phyloP scores from a whole-genome alignment of 2,113 vertebrate species.

The Zosterops borbonicus region DNA sequence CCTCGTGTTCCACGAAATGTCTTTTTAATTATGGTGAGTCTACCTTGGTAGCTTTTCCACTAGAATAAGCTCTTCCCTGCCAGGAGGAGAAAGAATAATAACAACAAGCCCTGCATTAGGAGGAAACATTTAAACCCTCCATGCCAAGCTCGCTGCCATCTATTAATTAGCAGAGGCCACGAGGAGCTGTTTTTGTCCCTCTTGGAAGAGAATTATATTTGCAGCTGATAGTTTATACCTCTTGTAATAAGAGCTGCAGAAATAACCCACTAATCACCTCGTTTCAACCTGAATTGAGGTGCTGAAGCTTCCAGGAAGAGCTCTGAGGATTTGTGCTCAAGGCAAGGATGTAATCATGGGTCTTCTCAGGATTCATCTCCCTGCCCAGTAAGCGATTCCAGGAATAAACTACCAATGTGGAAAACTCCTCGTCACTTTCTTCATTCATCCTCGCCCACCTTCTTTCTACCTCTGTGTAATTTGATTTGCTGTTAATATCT shows the following conservation, averaged over 20 bases:
- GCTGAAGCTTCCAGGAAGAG: constrained; percentile 24
- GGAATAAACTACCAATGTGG: neutral
- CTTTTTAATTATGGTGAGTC: constrained; percentile 54
- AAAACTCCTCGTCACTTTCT: neutral
- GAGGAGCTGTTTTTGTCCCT: neutral
- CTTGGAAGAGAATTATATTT: neutral
- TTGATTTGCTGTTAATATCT: neutral
- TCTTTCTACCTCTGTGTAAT: neutral
- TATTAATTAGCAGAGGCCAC: constrained; percentile 46
- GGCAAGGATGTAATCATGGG: neutral
- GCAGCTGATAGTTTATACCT: neutral
- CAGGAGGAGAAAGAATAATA: neutral
- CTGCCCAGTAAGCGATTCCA: neutral
- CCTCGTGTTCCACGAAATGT: neutral
- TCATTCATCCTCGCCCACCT: neutral
- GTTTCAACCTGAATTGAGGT: neutral
- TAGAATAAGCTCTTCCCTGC: neutral
- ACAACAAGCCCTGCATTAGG: neutral
- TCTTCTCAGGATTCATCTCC: neutral
- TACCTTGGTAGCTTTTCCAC: neutral
- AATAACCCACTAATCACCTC: constrained; percentile 26
- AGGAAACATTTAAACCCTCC: neutral
- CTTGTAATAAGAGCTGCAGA: neutral
- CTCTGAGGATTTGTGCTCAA: neutral
- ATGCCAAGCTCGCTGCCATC: neutral